Evolutionary conservation across 2,797 vertebrate species (phyloP).

Genomic region (Hydrolagus colliei): DNA sequence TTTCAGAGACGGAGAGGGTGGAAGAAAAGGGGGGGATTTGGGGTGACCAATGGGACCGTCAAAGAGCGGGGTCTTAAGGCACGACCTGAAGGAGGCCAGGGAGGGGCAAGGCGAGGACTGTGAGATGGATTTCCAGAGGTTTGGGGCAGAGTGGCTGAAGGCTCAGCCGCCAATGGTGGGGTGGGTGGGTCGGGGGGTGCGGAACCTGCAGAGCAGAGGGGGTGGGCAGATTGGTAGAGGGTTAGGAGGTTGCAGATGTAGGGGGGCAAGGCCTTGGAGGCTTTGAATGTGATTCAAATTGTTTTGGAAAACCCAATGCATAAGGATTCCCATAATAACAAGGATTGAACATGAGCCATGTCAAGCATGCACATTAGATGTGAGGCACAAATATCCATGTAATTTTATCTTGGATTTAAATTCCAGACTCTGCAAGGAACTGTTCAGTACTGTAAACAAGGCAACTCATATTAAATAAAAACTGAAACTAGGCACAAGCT

Average conservation of each 20-base stretch:
- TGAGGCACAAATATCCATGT: background rate
- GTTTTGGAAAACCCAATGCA: background rate
- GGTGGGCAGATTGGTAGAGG: no score
- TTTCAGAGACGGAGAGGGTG: background rate
- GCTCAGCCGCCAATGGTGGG: no score
- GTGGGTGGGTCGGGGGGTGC: no score
- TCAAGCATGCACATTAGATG: background rate
- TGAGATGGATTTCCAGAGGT: no score
- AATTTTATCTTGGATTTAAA: background rate
- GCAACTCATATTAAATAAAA: background rate
- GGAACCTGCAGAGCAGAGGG: no score
- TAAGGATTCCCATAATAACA: background rate
- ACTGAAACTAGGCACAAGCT: no score
- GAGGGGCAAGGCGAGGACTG: no score
- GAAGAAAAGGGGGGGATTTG: background rate
- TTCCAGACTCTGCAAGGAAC: background rate
- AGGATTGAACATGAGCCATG: background rate
- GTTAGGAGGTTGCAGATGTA: no score
- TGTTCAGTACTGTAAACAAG: background rate
- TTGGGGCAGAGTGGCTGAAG: no score
- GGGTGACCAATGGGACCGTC: background rate
- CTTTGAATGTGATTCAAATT: background rate
- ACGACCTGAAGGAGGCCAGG: no score
- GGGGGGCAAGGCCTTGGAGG: background rate
- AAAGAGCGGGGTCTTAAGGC: no score